Conservation (phyloP, 2,888 invertebrate genomes). For the Dasypogon diadema region DNA sequence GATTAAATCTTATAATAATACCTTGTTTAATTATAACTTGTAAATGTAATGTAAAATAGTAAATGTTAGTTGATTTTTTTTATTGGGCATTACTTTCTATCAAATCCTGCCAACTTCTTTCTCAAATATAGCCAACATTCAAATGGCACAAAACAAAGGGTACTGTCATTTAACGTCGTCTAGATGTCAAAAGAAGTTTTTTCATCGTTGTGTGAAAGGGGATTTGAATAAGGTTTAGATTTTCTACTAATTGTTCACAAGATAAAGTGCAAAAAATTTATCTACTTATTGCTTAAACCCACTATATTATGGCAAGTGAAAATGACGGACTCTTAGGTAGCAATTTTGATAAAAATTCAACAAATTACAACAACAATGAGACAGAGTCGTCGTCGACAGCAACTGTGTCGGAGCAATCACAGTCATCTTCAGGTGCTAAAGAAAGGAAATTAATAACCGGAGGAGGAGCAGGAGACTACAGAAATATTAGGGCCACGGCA, state of each 20-base stretch:
- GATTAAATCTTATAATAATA: no score
- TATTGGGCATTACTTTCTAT: no score
- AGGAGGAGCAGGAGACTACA: conserved; percentile 9
- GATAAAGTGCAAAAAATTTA: neutral
- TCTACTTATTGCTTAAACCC: neutral
- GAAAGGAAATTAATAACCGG: conserved; percentile 1
- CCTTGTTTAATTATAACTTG: no score
- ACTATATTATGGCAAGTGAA: conserved; percentile 53
- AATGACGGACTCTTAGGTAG: conserved; percentile 36
- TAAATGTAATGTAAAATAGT: no score
- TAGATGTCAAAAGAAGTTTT: conserved; percentile 12
- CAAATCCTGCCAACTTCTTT: neutral
- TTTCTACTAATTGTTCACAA: neutral
- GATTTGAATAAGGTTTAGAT: neutral
- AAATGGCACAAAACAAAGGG: conserved; percentile 9
- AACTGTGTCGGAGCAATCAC: conserved; percentile 4
- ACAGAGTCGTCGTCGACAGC: conserved; percentile 15
- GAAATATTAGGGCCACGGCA: conserved; percentile 29
- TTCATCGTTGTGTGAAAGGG: neutral
- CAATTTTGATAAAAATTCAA: conserved; percentile 46
- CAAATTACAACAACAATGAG: conserved; percentile 50
- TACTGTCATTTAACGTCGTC: conserved; percentile 35
- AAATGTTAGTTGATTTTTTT: no score
- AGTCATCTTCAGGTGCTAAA: neutral
- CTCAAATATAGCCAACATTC: neutral